Conservation (phyloP, 1,140 invertebrate genomes). For the Trialeurodes vaporariorum region DNA sequence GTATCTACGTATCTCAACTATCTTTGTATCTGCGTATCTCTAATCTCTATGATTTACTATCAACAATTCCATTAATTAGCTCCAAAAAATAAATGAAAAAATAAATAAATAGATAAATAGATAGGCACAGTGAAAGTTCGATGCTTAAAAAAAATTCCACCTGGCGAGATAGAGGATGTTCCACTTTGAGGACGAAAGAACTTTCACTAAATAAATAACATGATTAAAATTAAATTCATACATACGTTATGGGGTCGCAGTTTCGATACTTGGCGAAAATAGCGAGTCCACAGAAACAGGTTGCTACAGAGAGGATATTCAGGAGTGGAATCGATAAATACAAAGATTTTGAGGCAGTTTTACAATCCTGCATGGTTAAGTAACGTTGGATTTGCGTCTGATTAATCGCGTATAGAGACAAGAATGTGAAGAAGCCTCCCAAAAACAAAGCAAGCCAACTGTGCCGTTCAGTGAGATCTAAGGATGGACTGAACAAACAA, state of each 20-base stretch:
- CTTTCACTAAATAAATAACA: no score
- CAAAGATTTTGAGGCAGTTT: conserved; percentile 47
- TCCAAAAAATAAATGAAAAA: no score
- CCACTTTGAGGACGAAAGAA: no score
- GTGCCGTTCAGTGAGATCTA: conserved; percentile 61
- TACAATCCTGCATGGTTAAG: conserved; percentile 54
- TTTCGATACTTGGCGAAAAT: conserved; percentile 61
- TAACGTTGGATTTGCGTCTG: conserved; percentile 80
- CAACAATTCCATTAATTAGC: no score
- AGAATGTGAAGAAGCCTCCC: conserved; percentile 59
- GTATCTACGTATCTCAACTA: no score
- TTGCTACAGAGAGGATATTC: conserved; percentile 49
- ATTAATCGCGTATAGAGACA: conserved; percentile 69
- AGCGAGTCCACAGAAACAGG: conserved; percentile 63
- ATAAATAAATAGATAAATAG: no score
- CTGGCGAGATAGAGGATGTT: no score
- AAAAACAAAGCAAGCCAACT: conserved; percentile 58
- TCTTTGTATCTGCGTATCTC: no score
- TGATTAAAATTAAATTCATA: conserved; percentile 2
- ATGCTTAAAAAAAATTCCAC: no score
- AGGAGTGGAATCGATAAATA: conserved; percentile 61
- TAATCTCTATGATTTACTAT: no score
- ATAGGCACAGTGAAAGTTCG: no score
- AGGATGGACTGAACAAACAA: conserved; percentile 34
- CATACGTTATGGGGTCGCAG: conserved; percentile 52